These are phyloP conservation scores for Eospalax fontanierii DNA, from an alignment of 2,797 vertebrate species.

Conservation along the genomic window DNA sequence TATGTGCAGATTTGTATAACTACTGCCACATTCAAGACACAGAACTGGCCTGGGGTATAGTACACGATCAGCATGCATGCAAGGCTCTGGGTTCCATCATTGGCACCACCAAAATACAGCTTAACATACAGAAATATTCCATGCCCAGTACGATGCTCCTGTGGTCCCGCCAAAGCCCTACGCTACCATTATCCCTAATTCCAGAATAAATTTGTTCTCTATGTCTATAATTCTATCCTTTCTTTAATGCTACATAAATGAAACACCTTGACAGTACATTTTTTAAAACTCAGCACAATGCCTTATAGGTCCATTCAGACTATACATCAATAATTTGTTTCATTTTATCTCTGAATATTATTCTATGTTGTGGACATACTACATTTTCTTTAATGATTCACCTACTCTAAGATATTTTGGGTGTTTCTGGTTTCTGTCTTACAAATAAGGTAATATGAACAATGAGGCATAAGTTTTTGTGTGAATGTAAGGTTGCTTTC, in stretches of 20 bases:
- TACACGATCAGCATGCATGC: neutral
- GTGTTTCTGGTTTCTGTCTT: slow-evolving; percentile 39
- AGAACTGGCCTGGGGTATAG: neutral
- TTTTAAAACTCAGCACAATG: slow-evolving; percentile 42
- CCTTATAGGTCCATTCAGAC: slow-evolving; percentile 20
- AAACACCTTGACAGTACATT: slow-evolving; percentile 52
- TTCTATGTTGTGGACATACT: neutral
- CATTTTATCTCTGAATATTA: slow-evolving; percentile 11
- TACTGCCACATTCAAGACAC: slow-evolving; percentile 20
- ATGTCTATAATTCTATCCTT: slow-evolving; percentile 50
- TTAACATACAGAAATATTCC: neutral
- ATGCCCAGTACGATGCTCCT: neutral
- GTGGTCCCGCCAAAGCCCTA: neutral
- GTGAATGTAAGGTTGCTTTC: slow-evolving; percentile 28
- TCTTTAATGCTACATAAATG: slow-evolving; percentile 38
- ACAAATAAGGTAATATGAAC: slow-evolving; percentile 53
- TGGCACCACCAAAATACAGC: neutral
- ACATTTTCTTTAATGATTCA: neutral
- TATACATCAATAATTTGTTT: neutral
- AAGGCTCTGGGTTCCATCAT: neutral
- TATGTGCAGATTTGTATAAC: neutral
- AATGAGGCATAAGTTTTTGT: neutral
- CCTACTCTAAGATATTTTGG: neutral
- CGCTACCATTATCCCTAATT: neutral
- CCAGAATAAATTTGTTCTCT: slow-evolving; percentile 18